Conservation (phyloP, 2,113 vertebrate species). For the Coptodon rendalli region DNA sequence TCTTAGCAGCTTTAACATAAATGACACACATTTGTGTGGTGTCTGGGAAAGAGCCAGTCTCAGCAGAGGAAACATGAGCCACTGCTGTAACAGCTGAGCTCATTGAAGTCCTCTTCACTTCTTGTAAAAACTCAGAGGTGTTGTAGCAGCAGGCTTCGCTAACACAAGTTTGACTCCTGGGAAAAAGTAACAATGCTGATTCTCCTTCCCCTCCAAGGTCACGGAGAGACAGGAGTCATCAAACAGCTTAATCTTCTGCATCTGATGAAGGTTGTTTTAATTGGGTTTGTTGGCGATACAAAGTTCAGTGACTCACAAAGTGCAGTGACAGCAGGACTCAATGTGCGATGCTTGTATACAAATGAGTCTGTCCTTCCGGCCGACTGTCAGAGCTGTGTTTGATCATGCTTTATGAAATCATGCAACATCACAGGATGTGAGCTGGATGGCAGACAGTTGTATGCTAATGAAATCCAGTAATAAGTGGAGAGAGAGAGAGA, state of each 20-base stretch:
- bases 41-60: background rate
- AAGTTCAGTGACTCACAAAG: background rate
- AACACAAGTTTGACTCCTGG: background rate
- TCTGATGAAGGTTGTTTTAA: background rate
- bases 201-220: background rate
- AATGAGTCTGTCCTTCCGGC: background rate
- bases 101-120: background rate
- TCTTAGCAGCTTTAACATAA: background rate
- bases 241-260: background rate
- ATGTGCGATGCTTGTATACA: background rate
- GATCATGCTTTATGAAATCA: background rate
- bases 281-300: background rate
- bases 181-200: background rate
- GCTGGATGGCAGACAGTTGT: background rate
- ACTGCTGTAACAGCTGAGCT: background rate
- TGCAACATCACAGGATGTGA: background rate
- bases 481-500: background rate
- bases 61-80: background rate
- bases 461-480: background rate
- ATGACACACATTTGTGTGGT: background rate
- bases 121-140: background rate
- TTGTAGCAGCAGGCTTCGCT: background rate
- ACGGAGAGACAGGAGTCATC: background rate
- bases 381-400: background rate
- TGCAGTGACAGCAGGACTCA: background rate